These are phyloP conservation scores for Zeuzera pyrina DNA, from an alignment of 2,888 invertebrate species.

Conservation along the genomic window DNA sequence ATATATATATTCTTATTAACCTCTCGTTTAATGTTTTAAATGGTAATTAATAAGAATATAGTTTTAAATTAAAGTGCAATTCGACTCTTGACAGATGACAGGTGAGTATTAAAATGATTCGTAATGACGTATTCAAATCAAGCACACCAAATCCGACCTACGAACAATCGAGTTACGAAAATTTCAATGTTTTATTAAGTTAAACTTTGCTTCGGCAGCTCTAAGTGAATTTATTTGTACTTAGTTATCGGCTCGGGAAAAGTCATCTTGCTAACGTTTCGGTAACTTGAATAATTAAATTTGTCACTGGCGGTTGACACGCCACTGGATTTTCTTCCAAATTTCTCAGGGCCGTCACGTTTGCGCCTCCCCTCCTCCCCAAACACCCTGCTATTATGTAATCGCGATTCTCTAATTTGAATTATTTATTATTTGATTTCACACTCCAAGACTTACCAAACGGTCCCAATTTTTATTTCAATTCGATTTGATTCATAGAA, in stretches of 20 bases:
- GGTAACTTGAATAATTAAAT: conserved; percentile 72
- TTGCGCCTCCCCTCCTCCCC: conserved; percentile 28
- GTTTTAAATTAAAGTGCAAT: neutral
- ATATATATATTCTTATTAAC: no score
- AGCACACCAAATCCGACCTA: conserved; percentile 51
- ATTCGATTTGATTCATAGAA: conserved; percentile 11
- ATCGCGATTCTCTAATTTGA: conserved; percentile 63
- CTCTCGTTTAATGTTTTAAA: no score
- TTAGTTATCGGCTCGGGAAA: conserved; percentile 68
- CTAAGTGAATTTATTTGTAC: conserved; percentile 72
- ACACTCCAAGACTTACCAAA: conserved; percentile 32
- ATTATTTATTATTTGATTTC: conserved; percentile 69
- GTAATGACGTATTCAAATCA: conserved; percentile 67
- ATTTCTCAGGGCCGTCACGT: conserved; percentile 62
- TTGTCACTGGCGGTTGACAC: conserved; percentile 69
- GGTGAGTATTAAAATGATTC: conserved; percentile 38
- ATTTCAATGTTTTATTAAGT: conserved; percentile 71
- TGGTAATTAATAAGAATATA: neutral
- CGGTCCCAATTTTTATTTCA: conserved; percentile 15
- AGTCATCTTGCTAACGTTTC: conserved; percentile 71
- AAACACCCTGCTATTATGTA: conserved; percentile 44
- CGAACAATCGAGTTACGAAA: conserved; percentile 61
- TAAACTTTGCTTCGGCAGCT: conserved; percentile 68
- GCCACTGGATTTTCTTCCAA: conserved; percentile 62
- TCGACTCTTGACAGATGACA: neutral